phyloP scores from a whole-genome alignment of 2,888 invertebrate genomes.

The Mongoloraphidia duomilia region DNA sequence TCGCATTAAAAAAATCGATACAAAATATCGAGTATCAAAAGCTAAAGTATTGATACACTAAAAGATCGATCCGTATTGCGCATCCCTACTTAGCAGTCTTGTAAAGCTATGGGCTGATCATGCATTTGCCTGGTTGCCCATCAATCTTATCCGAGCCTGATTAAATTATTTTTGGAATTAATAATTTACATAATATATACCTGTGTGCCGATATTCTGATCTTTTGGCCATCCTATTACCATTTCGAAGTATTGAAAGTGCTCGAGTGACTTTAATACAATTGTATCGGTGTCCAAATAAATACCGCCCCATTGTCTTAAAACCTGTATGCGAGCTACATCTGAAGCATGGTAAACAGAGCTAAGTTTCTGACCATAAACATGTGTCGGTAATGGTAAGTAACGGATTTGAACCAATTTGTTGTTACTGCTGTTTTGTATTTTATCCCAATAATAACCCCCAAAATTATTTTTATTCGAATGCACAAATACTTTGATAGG shows the following conservation, averaged over 20 bases:
- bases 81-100: no score
- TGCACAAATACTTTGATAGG: slow-evolving; percentile 24
- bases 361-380: slow-evolving; percentile 27
- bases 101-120: no score
- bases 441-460: slow-evolving; percentile 18
- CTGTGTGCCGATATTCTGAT: slow-evolving; percentile 24
- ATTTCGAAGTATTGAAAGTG: slow-evolving; percentile 24
- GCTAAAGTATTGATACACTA: no score
- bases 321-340: slow-evolving; percentile 24
- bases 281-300: slow-evolving; percentile 25
- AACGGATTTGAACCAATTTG: slow-evolving; percentile 11
- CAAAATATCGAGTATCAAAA: no score
- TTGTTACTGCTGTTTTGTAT: slow-evolving; percentile 10
- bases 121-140: no score
- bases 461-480: slow-evolving; percentile 17
- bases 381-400: slow-evolving; percentile 20
- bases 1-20: no score
- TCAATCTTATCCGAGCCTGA: no score
- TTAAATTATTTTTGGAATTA: no score
- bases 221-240: slow-evolving; percentile 24
- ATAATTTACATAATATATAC: slow-evolving; percentile 7
- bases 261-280: slow-evolving; percentile 23
- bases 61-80: no score
- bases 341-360: slow-evolving; percentile 26
- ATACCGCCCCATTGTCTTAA: slow-evolving; percentile 26